Percentiles rank a stretch among this genome's conserved stretches.
These are phyloP conservation scores for Varanus komodoensis DNA, from an alignment of 2,113 vertebrate species.

Conservation along the genomic window DNA sequence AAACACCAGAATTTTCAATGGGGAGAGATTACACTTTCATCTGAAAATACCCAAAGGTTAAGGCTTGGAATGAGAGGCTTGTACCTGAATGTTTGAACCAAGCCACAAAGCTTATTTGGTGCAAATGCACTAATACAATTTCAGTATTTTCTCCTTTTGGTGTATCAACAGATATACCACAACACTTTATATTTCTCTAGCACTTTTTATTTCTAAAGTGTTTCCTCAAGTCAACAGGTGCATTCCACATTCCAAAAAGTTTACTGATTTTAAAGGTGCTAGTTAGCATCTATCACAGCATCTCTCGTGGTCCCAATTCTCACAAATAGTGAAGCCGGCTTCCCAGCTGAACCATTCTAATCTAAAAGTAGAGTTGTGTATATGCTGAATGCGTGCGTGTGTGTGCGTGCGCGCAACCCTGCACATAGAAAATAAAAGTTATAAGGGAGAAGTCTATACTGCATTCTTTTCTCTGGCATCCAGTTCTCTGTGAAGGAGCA, in stretches of 20 bases:
- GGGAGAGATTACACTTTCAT: background rate
- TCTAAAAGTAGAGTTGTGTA: background rate
- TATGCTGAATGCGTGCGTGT: background rate
- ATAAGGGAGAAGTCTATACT: background rate
- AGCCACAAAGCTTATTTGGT: background rate
- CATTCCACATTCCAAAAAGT: background rate
- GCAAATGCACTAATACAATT: background rate
- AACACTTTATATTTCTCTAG: background rate
- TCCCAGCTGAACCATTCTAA: background rate
- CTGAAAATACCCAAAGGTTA: background rate
- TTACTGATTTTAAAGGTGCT: background rate
- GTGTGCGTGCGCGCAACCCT: too few species aligned
- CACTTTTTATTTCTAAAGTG: background rate
- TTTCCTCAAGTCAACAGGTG: background rate
- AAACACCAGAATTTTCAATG: background rate
- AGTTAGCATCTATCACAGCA: background rate
- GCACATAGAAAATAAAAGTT: background rate
- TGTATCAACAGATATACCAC: background rate
- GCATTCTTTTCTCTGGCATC: background rate
- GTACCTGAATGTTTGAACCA: background rate
- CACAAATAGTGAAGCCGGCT: background rate
- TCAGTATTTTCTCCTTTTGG: background rate
- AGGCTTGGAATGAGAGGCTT: background rate
- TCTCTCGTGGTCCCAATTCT: background rate
- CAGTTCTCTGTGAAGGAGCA: background rate